Evolutionary conservation across 2,113 vertebrate species (phyloP), one percentile per base, ranked within the genome.

Genomic region (Gila orcuttii): DNA sequence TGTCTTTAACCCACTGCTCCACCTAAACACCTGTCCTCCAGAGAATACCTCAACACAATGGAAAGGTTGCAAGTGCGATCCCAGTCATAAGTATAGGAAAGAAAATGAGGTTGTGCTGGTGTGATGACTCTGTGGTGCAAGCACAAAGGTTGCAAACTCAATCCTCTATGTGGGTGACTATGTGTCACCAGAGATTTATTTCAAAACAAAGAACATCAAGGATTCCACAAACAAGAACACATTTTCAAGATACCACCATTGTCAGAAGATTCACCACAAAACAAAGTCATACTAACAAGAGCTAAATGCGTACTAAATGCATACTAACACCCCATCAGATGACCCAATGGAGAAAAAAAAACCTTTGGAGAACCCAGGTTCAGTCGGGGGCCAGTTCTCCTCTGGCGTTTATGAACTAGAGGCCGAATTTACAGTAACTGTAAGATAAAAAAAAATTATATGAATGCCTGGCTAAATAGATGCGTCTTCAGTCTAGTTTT

Each of bases 1-100:
- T 23, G 68, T 42, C 36, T 71, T 71, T 68, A 68, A 33, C 55
- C 25, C 33, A 79, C 4, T 21, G 60, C 59, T 66, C 60, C 59
- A 66, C 3, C 50, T 55, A 47, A 25, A 81, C n/a, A 62, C 47
- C 36, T 55, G 15, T 55, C 62, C 80, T 39, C n/a, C 17, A 8
- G 79, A 82, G 79, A 64, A 68, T 33, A 45, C 42, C 21, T 81
- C 60, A 68, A 50, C 4, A 33, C 39, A 25, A 68, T 64, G 12
- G 25, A 68, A 68, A 82, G 64, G 42, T 79, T 79, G 33, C 77
- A 60, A 36, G 77, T 23, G 10, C 55, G 60, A 36, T 59, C 19
- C 42, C 77, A 36, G 50, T n/a, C n/a, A n/a, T n/a, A n/a, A n/a
- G n/a, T n/a, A n/a, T n/a, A n/a, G n/a, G n/a, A n/a, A n/a, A n/a